Evolutionary conservation across 1,140 invertebrate species (phyloP).

Genomic region (Drosophila lini): DNA sequence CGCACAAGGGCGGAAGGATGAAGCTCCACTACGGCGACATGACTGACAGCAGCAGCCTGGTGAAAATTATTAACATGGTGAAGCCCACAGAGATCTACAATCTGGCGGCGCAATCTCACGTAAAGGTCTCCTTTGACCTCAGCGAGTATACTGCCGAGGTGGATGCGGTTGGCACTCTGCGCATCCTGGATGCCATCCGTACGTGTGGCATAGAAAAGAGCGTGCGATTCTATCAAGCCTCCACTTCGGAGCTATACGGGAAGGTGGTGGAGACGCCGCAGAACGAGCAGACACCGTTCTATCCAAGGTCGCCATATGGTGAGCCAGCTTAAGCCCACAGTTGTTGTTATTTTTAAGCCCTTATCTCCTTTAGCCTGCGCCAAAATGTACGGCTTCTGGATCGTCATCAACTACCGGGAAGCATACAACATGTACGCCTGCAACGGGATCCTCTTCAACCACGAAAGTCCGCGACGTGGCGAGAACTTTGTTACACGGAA

Average conservation of each 20-base stretch:
- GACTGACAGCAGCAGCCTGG: conserved; percentile 98
- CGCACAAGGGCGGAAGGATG: conserved; percentile 94
- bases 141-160: conserved; percentile 99
- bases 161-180: conserved; percentile 97
- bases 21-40: conserved; percentile 99
- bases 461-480: conserved; percentile 98
- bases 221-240: conserved; percentile 98
- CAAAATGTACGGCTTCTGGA: conserved; percentile 99
- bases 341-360: not conserved
- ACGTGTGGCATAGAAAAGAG: conserved; percentile 94
- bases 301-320: conserved; percentile 99
- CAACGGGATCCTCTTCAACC: conserved; percentile 99
- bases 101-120: conserved; percentile 99
- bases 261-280: conserved; percentile 98
- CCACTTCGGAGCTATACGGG: conserved; percentile 99
- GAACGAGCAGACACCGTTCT: conserved; percentile 99
- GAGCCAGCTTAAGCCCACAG: conserved; percentile 53
- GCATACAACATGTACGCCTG: conserved; percentile 99
- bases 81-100: conserved; percentile 99
- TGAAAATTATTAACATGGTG: conserved; percentile 95
- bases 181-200: conserved; percentile 97
- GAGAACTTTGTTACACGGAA: conserved; percentile 99
- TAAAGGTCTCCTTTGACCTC: conserved; percentile 98
- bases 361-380: conserved; percentile 91
- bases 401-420: conserved; percentile 98